These are phyloP conservation scores for Zaprionus ghesquierei DNA, from an alignment of 1,140 invertebrate species.

Conservation along the genomic window DNA sequence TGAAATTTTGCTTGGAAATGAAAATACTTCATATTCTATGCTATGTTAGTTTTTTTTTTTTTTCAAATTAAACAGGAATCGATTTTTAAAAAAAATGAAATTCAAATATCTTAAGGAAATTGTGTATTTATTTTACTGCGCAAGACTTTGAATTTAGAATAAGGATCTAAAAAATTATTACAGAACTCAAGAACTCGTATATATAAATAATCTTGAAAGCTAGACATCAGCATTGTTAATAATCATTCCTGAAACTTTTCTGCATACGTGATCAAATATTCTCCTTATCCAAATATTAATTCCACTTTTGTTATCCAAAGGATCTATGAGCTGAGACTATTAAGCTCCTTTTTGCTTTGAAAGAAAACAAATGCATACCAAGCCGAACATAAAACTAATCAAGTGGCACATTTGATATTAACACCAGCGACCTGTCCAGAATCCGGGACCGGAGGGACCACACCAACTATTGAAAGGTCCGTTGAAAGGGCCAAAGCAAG, in stretches of 20 bases:
- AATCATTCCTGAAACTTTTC: slow-evolving; percentile 29
- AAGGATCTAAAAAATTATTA: neutral
- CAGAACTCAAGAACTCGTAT: neutral
- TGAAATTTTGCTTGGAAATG: too few relatives aligned
- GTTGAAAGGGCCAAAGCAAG: slow-evolving; percentile 39
- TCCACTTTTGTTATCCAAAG: neutral
- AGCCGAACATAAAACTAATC: neutral
- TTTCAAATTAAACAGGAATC: too few relatives aligned
- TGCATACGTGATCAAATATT: slow-evolving; percentile 6
- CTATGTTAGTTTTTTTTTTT: too few relatives aligned
- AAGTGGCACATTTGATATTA: neutral
- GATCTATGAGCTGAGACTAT: neutral
- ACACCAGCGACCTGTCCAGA: slow-evolving; percentile 38
- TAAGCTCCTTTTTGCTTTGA: neutral
- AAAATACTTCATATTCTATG: too few relatives aligned
- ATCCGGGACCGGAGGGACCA: slow-evolving; percentile 43
- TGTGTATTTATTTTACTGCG: neutral
- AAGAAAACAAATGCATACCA: neutral
- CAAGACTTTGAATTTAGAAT: neutral
- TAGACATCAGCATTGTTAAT: neutral
- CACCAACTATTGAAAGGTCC: slow-evolving; percentile 51
- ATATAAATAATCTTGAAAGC: slow-evolving; percentile 27
- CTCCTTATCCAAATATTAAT: neutral
- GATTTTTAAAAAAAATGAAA: too few relatives aligned
- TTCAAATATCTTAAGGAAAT: neutral